These are phyloP conservation scores for Amazonetta brasiliensis DNA, from an alignment of 2,797 vertebrate species.

Conservation along the genomic window DNA sequence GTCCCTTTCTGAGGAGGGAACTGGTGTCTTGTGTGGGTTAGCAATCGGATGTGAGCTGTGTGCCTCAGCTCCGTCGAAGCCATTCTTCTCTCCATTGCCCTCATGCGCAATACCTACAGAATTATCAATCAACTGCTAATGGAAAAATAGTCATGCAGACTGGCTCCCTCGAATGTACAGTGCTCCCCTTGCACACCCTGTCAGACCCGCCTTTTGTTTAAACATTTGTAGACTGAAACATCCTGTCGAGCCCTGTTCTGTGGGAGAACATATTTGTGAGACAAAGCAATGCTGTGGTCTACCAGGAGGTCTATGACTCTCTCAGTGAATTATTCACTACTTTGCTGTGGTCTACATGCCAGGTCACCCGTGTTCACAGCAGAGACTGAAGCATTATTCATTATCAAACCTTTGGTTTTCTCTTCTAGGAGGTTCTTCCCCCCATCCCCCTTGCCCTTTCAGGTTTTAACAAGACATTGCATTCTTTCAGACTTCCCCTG, in stretches of 20 bases:
- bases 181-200: not conserved
- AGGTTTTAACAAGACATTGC: slow-evolving; percentile 83
- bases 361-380: slow-evolving; percentile 73
- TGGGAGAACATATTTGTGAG: slow-evolving; percentile 79
- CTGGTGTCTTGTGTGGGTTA: slow-evolving; percentile 60
- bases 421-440: slow-evolving; percentile 64
- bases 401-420: slow-evolving; percentile 64
- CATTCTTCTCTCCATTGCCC: not conserved
- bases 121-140: slow-evolving; percentile 45
- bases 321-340: slow-evolving; percentile 79
- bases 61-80: slow-evolving; percentile 22
- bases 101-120: slow-evolving; percentile 35
- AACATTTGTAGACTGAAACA: slow-evolving; percentile 75
- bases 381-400: slow-evolving; percentile 76
- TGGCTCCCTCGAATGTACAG: not conserved
- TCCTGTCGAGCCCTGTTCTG: slow-evolving; percentile 72
- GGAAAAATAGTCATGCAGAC: not conserved
- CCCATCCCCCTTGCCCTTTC: slow-evolving; percentile 68
- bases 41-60: not conserved
- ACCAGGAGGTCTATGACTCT: slow-evolving; percentile 76
- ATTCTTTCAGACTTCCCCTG: slow-evolving; percentile 83
- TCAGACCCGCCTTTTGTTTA: slow-evolving; percentile 77
- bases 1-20: slow-evolving; percentile 8
- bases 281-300: slow-evolving; percentile 76
- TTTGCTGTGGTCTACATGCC: slow-evolving; percentile 75